Base-by-base conservation (phyloP, 2,888 invertebrate genomes). In the Acrobeloides nanus region DNA sequence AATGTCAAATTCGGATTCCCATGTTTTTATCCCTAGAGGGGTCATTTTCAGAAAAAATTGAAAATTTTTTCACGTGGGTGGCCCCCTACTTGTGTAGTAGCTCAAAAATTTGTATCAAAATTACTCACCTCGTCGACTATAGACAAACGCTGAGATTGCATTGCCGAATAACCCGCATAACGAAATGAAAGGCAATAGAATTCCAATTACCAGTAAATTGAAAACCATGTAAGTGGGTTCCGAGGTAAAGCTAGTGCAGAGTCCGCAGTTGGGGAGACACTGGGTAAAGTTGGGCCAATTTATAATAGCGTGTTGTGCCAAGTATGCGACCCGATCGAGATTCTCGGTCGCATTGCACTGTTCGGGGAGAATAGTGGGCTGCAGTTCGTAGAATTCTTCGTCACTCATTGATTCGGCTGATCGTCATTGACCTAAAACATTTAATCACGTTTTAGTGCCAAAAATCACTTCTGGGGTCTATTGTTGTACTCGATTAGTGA, bases 141-240 rank as follows among this genome's bases (percentile, higher is more conserved):
- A 72, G 34, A 72, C 59, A 49, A 63, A 72, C 1, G 69, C 66
- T 0, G 72, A 68, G 31, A 70, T 46, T 6, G 53, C 60, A 53
- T 72, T 72, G 25, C 72, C 72, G 31, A 64, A 43, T 10, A 72
- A 51, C 12, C 72, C 72, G 44, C 67, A 61, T 23, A 65, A 44
- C 10, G 62, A 64, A 47, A 68, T 60, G n/a, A 67, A 54, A 1
- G 72, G 72, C 4, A 72, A 51, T 23, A 71, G 55, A 17, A 66
- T 49, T 5, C 70, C 72, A 43, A 68, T 57, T 15, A 72, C 54
- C n/a, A 66, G 45, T 27, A 68, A 53, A 46, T 72, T 72, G 55
- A 59, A 69, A 24, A 55, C 46, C 15, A 62, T 21, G 39, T 60
- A 60, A 15, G 50, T 33, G 17, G 50, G 47, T 33, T 59, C 52